Evolutionary conservation across 2,888 invertebrate genomes (phyloP).

Genomic region (Parnassius apollo): DNA sequence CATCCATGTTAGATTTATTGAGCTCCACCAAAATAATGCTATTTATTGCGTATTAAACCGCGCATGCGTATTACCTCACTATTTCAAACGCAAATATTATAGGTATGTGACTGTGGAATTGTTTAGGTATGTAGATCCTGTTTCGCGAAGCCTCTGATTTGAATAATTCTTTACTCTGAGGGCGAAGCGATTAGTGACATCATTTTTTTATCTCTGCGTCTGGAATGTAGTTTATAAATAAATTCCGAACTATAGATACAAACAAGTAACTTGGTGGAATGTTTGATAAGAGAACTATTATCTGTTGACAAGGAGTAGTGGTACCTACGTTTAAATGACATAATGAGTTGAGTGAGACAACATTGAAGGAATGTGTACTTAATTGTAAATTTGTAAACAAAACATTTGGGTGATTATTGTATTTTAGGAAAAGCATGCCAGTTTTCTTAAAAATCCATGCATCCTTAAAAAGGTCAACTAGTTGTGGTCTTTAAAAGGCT

Average conservation of each 20-base stretch:
- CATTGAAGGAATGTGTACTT: too few relatives aligned
- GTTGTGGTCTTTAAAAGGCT: too few relatives aligned
- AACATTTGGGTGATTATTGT: too few relatives aligned
- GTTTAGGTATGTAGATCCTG: neutral
- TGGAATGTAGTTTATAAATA: constrained; percentile 7
- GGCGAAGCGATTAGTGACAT: neutral
- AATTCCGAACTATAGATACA: neutral
- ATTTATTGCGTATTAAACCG: neutral
- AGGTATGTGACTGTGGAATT: neutral
- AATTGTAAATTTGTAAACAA: too few relatives aligned
- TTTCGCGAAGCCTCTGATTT: neutral
- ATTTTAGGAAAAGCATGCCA: too few relatives aligned
- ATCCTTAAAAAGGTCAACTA: too few relatives aligned
- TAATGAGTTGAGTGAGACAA: too few relatives aligned
- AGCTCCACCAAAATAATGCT: too few relatives aligned
- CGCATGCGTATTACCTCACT: constrained; percentile 14
- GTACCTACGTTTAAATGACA: too few relatives aligned
- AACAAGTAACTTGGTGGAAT: neutral
- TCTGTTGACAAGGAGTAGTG: neutral
- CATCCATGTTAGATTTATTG: too few relatives aligned
- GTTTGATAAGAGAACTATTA: constrained; percentile 1
- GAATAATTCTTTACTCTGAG: neutral
- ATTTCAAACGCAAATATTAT: neutral
- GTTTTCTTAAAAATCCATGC: too few relatives aligned
- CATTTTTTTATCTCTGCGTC: neutral